Evolutionary conservation across 2,797 vertebrate genomes (phyloP), one percentile per base, ranked within the genome.

Genomic region (Sciurus vulgaris): DNA sequence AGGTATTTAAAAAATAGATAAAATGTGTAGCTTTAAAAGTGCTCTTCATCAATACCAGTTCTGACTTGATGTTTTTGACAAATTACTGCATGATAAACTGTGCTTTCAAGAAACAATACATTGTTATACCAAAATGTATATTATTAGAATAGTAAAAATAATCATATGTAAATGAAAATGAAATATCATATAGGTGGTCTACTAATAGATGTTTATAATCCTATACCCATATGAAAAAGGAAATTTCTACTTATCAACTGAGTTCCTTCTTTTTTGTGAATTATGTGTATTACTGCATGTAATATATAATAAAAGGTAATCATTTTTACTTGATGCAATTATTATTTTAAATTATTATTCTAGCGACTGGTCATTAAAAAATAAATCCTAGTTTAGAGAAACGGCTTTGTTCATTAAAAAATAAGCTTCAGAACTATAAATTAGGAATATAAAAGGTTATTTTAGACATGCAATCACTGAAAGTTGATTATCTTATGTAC

Each of bases 401-500:
- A 95, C 44, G 70, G 90, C 67, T 95, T 61, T 59, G 86, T 78
- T 93, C 69, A 96, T 94, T 22, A 92, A 90, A 93, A 97, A 92
- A 3, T 0, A 82, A 93, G 86, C 92, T 73, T 70, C 88, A 30
- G 84, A 91, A 92, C 24, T 87, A 54, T 86, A 97, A 97, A 90
- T 85, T 96, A 94, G 47, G 33, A 69, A 87, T 33, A 33, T n/a
- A 87, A 96, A 97, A 93, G 86, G 83, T 95, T 96, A 94, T 74
- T 91, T 98, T 82, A 97, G 96, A 97, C 78, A 44, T 72, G 84
- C 83, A 97, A 83, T 84, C 89, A 91, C 86, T 33, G 49, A 97
- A 98, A 98, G 98, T 84, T 98, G 97, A 96, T 97, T 96, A 96
- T 97, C 96, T 61, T 97, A 98, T 95, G 96, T 87, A 94, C 95